Evolutionary conservation across 2,888 invertebrate genomes (phyloP).

Genomic region (Lordiphosa andalusiaca): DNA sequence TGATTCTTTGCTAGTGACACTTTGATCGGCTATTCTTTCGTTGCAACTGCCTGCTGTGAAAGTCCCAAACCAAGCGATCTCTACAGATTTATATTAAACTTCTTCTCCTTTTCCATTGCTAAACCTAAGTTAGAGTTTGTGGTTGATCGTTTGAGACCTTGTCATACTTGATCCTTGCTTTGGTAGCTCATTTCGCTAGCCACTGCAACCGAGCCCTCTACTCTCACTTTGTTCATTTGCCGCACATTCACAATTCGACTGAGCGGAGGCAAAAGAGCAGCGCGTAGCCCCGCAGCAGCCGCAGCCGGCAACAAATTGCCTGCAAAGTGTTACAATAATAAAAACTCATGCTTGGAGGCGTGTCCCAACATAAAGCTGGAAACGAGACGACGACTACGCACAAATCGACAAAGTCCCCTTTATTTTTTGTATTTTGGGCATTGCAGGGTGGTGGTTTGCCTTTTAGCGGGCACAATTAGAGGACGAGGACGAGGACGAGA

Average conservation of each 20-base stretch:
- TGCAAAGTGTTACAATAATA: slow-evolving; percentile 74
- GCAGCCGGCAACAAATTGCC: slow-evolving; percentile 70
- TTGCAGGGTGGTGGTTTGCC: slow-evolving; percentile 47
- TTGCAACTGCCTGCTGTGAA: no score
- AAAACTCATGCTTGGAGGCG: slow-evolving; percentile 76
- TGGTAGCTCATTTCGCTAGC: neutral
- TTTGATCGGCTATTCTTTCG: no score
- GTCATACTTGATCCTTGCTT: no score
- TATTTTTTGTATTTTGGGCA: neutral
- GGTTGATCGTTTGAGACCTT: no score
- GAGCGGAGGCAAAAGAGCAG: slow-evolving; percentile 10
- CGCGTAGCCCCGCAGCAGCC: slow-evolving; percentile 48
- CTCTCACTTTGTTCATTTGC: slow-evolving; percentile 53
- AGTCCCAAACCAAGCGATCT: no score
- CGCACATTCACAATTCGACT: slow-evolving; percentile 42
- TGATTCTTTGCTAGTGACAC: no score
- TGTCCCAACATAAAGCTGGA: slow-evolving; percentile 75
- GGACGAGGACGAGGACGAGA: slow-evolving; percentile 25
- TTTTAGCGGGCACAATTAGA: slow-evolving; percentile 47
- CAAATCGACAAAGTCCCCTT: slow-evolving; percentile 5
- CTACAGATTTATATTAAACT: no score
- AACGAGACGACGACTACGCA: slow-evolving; percentile 45
- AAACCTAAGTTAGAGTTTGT: no score
- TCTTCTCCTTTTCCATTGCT: no score
- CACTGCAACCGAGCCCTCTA: slow-evolving; percentile 17